phyloP scores from a whole-genome alignment of 2,797 vertebrate species.

The Ctenopoma kingsleyae region DNA sequence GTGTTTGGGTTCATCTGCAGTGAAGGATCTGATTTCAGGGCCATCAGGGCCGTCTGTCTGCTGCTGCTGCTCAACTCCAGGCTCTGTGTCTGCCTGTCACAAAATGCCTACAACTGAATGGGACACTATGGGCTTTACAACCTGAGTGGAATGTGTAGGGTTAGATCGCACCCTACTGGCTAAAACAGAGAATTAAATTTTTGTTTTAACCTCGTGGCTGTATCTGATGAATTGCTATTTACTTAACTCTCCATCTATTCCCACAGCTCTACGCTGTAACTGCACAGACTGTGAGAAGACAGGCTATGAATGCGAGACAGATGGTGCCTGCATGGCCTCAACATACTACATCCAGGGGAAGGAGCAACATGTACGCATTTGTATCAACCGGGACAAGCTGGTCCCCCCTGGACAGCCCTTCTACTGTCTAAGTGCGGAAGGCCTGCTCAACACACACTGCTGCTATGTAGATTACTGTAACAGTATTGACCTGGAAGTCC shows the following conservation, averaged over 20 bases:
- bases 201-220: neutral
- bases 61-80: conserved; percentile 52
- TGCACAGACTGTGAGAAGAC: conserved; percentile 94
- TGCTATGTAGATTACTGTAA: conserved; percentile 98
- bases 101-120: conserved; percentile 50
- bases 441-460: conserved; percentile 94
- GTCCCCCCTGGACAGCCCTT: conserved; percentile 95
- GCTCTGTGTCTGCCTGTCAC: conserved; percentile 58
- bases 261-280: conserved; percentile 88
- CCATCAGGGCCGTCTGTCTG: conserved; percentile 74
- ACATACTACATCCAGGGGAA: conserved; percentile 90
- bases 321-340: conserved; percentile 97
- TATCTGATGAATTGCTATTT: conserved; percentile 5
- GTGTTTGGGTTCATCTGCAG: conserved; percentile 87
- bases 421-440: conserved; percentile 94
- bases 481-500: conserved; percentile 92
- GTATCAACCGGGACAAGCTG: conserved; percentile 89
- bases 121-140: conserved; percentile 11
- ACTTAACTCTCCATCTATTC: neutral
- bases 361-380: conserved; percentile 92
- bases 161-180: conserved; percentile 70
- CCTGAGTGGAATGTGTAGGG: conserved; percentile 7
- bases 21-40: conserved; percentile 84
- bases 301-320: conserved; percentile 94
- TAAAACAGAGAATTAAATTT: neutral